phyloP scores from a whole-genome alignment of 2,113 vertebrate genomes.

The Ptilonorhynchus violaceus region DNA sequence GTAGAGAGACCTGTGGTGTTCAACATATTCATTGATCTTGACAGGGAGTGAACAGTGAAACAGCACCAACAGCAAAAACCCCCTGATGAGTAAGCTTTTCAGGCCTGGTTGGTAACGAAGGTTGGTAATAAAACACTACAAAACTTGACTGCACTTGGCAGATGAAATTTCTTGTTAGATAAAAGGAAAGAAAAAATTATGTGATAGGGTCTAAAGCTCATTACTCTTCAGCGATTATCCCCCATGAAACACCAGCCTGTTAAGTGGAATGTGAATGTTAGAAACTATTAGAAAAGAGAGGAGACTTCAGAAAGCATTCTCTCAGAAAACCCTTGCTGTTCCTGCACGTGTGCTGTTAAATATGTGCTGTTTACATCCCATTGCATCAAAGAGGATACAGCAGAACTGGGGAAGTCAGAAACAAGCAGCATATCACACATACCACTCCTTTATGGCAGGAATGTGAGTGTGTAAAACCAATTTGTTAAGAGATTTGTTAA shows the following conservation, averaged over 20 bases:
- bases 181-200: not conserved
- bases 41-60: not conserved
- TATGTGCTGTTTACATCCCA: not conserved
- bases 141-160: not conserved
- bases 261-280: not conserved
- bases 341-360: not conserved
- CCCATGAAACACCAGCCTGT: not conserved
- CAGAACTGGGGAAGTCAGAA: not conserved
- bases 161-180: not conserved
- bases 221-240: not conserved
- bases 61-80: not conserved
- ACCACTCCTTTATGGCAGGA: not conserved
- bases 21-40: not conserved
- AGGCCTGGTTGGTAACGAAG: not conserved
- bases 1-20: not conserved
- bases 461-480: not conserved
- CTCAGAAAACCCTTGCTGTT: not conserved
- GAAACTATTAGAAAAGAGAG: not conserved
- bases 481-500: not conserved
- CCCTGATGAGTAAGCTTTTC: not conserved
- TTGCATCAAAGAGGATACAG: not conserved
- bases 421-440: not conserved
- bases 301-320: not conserved
- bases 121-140: not conserved
- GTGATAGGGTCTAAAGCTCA: not conserved